These are phyloP conservation scores for Peromyscus nudipes DNA, from an alignment of 2,797 vertebrate genomes.

Conservation along the genomic window DNA sequence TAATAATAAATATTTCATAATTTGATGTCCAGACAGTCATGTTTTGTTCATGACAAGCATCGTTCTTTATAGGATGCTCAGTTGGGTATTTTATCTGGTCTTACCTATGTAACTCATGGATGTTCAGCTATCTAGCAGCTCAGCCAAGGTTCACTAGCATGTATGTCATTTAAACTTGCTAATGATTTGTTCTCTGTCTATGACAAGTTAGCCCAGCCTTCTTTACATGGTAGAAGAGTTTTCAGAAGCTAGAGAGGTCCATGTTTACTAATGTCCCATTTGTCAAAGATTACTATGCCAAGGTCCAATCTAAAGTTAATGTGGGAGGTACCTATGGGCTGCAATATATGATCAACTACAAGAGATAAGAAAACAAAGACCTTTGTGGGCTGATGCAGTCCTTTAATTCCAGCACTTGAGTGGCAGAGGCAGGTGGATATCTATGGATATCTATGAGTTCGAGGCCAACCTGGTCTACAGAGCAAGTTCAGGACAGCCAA, in stretches of 20 bases:
- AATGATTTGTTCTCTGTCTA: neutral
- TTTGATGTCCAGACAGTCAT: neutral
- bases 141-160: neutral
- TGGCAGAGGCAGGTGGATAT: too few species aligned
- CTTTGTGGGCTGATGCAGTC: too few species aligned
- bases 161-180: neutral
- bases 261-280: too few species aligned
- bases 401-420: too few species aligned
- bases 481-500: too few species aligned
- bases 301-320: neutral
- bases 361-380: neutral
- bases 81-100: neutral
- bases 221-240: neutral
- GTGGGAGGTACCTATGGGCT: neutral
- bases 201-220: neutral
- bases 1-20: neutral
- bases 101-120: neutral
- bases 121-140: neutral
- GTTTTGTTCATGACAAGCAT: neutral
- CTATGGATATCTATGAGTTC: too few species aligned
- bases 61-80: neutral
- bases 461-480: too few species aligned
- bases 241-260: neutral
- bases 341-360: neutral
- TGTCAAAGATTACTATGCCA: too few species aligned